Conservation (phyloP, 2,888 invertebrate genomes). For the Noctua janthina region DNA sequence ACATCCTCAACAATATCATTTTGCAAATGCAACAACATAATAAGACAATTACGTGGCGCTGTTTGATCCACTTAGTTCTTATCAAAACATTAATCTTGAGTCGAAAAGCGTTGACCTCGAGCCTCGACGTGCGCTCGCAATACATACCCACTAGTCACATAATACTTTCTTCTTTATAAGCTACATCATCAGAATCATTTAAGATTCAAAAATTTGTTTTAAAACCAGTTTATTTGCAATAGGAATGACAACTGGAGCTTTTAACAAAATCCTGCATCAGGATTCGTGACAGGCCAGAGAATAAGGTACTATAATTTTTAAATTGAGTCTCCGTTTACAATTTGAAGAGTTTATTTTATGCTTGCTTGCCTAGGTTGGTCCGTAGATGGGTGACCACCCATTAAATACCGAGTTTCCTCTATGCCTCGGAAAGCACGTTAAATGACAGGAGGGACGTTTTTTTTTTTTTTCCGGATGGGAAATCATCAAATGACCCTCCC, state of each 20-base stretch:
- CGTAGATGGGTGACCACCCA: background rate
- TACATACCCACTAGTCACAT: constrained; percentile 58
- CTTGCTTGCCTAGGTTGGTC: background rate
- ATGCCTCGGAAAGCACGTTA: background rate
- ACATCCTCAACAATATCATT: constrained; percentile 62
- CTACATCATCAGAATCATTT: constrained; percentile 23
- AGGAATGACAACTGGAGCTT: background rate
- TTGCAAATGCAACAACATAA: constrained; percentile 68
- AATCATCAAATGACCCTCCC: no score
- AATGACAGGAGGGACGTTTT: background rate
- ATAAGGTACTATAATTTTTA: background rate
- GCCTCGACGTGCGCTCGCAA: constrained; percentile 59
- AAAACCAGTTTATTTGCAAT: background rate
- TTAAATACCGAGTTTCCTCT: background rate
- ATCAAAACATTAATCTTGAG: constrained; percentile 70
- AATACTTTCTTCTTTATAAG: constrained; percentile 61
- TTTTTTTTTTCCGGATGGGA: no score
- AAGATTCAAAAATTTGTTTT: background rate
- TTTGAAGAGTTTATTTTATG: background rate
- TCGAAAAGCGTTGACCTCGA: constrained; percentile 68
- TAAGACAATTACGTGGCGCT: constrained; percentile 71
- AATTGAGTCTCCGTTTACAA: background rate
- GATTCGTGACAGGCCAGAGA: background rate
- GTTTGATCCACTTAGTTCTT: constrained; percentile 67
- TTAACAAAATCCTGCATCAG: background rate